Evolutionary conservation across 1,140 invertebrate species (phyloP).

Genomic region (Trissolcus basalis): DNA sequence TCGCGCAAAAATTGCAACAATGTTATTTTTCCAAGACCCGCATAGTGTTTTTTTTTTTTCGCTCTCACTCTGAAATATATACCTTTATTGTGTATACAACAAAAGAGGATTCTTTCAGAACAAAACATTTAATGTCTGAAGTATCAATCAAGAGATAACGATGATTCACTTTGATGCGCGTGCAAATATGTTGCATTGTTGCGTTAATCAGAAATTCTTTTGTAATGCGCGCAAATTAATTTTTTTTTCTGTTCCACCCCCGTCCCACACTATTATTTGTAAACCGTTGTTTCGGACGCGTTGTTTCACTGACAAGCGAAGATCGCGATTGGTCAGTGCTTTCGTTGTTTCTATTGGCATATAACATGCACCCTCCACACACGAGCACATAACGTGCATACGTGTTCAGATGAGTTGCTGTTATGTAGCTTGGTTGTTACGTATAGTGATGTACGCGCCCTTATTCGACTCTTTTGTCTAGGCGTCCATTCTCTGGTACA

Average conservation of each 20-base stretch:
- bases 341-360: constrained; percentile 47
- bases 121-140: neutral
- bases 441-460: constrained; percentile 66
- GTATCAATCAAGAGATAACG: constrained; percentile 4
- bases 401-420: constrained; percentile 41
- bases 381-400: constrained; percentile 20
- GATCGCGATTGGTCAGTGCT: constrained; percentile 50
- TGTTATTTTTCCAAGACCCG: too few relatives aligned
- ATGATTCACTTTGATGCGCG: neutral
- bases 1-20: too few relatives aligned
- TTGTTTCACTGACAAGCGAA: constrained; percentile 45
- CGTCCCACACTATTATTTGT: constrained; percentile 19
- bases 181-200: neutral
- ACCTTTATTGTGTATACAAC: too few relatives aligned
- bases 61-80: too few relatives aligned
- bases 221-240: constrained; percentile 32
- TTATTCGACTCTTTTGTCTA: constrained; percentile 76
- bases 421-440: constrained; percentile 63
- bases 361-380: constrained; percentile 47
- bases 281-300: constrained; percentile 4
- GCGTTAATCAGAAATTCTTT: constrained; percentile 30
- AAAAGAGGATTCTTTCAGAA: too few relatives aligned
- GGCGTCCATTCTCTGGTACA: constrained; percentile 75
- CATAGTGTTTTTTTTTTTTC: too few relatives aligned
- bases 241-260: constrained; percentile 27